Percentiles rank a stretch among this genome's conserved stretches.
phyloP scores from a whole-genome alignment of 2,797 vertebrate species.

The Meda fulgida region DNA sequence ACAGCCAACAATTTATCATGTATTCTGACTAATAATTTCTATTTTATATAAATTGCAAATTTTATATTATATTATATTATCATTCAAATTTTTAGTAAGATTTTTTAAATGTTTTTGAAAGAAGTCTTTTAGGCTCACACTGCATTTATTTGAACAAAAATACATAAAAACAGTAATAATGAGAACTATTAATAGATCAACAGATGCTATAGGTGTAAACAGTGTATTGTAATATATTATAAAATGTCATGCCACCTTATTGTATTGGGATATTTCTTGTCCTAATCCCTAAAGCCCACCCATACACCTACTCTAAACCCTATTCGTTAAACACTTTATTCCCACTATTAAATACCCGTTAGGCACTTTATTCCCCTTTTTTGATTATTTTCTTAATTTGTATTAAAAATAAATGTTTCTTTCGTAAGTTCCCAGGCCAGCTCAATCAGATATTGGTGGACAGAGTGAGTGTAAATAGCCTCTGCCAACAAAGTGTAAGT shows the following conservation, averaged over 20 bases:
- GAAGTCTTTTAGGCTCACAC: background rate
- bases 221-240: too few relatives aligned
- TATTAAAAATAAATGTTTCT: background rate
- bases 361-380: background rate
- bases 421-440: background rate
- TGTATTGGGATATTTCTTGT: too few relatives aligned
- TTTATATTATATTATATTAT: background rate
- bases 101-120: background rate
- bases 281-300: too few relatives aligned
- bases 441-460: background rate
- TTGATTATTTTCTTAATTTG: background rate
- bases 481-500: background rate
- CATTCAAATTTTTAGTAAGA: too few relatives aligned
- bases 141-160: background rate
- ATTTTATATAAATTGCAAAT: background rate
- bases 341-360: background rate
- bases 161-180: background rate
- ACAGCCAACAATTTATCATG: background rate
- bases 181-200: background rate
- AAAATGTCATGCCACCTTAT: too few relatives aligned
- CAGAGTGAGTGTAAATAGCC: too few relatives aligned
- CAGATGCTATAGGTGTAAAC: background rate
- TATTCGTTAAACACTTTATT: too few relatives aligned
- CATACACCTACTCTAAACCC: too few relatives aligned
- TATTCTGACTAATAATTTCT: background rate